phyloP scores from a whole-genome alignment of 1,140 invertebrate genomes.

The Fopius arisanus region DNA sequence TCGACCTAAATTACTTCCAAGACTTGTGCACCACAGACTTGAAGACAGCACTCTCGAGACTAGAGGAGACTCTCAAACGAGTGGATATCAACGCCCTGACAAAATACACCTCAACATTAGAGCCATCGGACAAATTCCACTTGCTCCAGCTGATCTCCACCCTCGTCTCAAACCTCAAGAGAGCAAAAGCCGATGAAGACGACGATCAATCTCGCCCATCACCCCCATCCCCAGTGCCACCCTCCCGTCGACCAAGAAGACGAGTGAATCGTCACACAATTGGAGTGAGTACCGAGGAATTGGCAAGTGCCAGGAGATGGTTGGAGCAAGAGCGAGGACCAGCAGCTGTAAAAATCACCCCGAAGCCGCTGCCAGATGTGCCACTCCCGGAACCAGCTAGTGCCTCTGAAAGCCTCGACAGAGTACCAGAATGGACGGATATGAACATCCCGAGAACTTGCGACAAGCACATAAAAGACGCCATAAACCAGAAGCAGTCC shows the following conservation, averaged over 20 bases:
- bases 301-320: conserved; percentile 77
- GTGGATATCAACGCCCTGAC: conserved; percentile 64
- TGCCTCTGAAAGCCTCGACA: not conserved
- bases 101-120: conserved; percentile 62
- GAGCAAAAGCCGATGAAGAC: conserved; percentile 45
- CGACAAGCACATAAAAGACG: conserved; percentile 60
- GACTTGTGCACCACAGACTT: conserved; percentile 77
- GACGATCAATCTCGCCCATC: not conserved
- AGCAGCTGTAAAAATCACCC: not conserved
- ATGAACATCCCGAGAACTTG: conserved; percentile 31
- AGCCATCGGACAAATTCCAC: conserved; percentile 68
- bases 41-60: conserved; percentile 75
- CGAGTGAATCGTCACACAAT: conserved; percentile 76
- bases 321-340: conserved; percentile 69
- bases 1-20: conserved; percentile 54
- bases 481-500: conserved; percentile 60
- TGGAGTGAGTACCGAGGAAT: conserved; percentile 80
- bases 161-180: conserved; percentile 74
- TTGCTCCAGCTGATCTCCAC: conserved; percentile 78
- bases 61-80: conserved; percentile 75
- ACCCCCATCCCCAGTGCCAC: conserved; percentile 15
- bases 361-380: not conserved
- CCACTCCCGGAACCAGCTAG: not conserved
- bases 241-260: conserved; percentile 56
- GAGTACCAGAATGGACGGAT: not conserved